A percentile compares a stretch with the other conserved stretches of the same genome.
Conservation (phyloP, 2,113 vertebrate genomes). For the Myotis lucifugus region DNA sequence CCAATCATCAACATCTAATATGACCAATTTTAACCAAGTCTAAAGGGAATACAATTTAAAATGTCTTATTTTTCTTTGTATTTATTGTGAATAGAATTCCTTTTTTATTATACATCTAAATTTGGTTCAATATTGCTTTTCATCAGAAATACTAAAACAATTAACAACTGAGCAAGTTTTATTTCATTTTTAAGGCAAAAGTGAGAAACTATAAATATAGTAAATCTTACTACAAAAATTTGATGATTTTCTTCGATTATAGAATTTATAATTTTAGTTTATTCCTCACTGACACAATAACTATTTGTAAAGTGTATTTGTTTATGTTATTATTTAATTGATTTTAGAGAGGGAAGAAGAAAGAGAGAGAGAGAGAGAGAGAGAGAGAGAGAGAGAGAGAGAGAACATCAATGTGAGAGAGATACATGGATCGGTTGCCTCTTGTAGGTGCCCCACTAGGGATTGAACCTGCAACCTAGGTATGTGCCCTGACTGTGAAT, state of each 20-base stretch:
- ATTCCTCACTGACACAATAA: background rate
- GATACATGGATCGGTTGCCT: too few species aligned
- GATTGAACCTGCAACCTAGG: too few species aligned
- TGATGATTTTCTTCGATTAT: background rate
- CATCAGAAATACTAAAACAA: background rate
- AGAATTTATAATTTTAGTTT: background rate
- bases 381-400: too few species aligned
- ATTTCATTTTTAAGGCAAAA: background rate
- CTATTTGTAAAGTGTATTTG: background rate
- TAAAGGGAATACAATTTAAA: background rate
- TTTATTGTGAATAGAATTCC: background rate
- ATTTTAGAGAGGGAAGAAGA: too few species aligned
- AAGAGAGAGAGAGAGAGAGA: too few species aligned
- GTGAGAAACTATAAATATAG: background rate
- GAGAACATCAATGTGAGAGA: too few species aligned
- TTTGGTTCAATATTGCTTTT: background rate
- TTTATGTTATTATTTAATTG: too few species aligned
- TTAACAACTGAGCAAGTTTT: background rate
- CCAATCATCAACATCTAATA: constrained; percentile 33
- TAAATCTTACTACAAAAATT: background rate
- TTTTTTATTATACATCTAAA: background rate
- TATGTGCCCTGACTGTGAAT: too few species aligned
- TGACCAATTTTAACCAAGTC: constrained; percentile 34
- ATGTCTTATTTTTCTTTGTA: background rate
- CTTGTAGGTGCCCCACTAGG: too few species aligned